Evolutionary conservation across 1,140 invertebrate species (phyloP).

Genomic region (Habropoda laboriosa): DNA sequence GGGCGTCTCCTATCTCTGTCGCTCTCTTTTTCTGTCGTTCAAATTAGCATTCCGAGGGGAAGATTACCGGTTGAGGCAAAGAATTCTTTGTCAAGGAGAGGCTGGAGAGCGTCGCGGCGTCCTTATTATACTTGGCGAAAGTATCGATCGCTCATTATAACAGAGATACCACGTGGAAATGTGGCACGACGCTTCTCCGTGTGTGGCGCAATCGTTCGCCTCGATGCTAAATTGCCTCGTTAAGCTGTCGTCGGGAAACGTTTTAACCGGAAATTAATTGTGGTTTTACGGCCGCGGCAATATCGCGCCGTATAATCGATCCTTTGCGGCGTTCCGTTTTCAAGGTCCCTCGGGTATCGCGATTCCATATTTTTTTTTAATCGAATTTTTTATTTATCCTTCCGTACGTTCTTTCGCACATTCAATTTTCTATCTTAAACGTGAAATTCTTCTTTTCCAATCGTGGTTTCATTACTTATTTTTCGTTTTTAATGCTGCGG

Average conservation of each 20-base stretch:
- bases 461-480: too few relatives aligned
- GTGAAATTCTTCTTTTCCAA: too few relatives aligned
- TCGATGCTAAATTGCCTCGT: slow-evolving; percentile 25
- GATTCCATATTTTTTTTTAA: too few relatives aligned
- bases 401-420: too few relatives aligned
- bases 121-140: slow-evolving; percentile 29
- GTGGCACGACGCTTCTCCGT: not conserved
- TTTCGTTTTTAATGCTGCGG: too few relatives aligned
- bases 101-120: slow-evolving; percentile 8
- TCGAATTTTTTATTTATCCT: too few relatives aligned
- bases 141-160: slow-evolving; percentile 42
- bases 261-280: slow-evolving; percentile 27
- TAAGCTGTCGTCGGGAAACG: slow-evolving; percentile 18
- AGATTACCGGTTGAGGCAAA: slow-evolving; percentile 39
- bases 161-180: slow-evolving; percentile 18
- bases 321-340: not conserved
- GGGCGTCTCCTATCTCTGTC: too few relatives aligned
- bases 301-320: not conserved
- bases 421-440: too few relatives aligned
- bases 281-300: not conserved
- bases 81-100: slow-evolving; percentile 38
- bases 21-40: too few relatives aligned
- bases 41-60: slow-evolving; percentile 46
- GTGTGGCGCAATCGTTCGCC: slow-evolving; percentile 8
- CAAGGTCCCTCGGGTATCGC: not conserved